Percentiles rank a stretch among this genome's conserved stretches.
These are phyloP conservation scores for Neosilurus mollespiculum DNA, from an alignment of 2,797 vertebrate genomes.

Conservation along the genomic window DNA sequence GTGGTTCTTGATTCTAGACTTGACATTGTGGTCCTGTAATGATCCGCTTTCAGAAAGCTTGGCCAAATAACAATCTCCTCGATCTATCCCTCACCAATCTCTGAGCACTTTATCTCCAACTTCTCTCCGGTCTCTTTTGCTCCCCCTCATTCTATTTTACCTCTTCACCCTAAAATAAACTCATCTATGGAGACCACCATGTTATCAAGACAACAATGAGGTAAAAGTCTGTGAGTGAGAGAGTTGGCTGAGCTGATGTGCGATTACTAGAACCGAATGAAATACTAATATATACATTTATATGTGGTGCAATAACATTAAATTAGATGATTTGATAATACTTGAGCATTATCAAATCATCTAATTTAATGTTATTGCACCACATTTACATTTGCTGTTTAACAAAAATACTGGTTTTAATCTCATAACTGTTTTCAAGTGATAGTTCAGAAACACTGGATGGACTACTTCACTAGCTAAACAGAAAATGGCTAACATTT, in stretches of 20 bases:
- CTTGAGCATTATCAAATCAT: too few species aligned
- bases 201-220: not conserved
- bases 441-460: not conserved
- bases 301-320: not conserved
- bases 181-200: not conserved
- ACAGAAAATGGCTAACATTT: not conserved
- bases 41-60: constrained; percentile 19
- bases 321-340: too few species aligned
- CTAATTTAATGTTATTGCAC: not conserved
- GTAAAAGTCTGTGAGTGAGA: not conserved
- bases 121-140: not conserved
- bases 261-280: not conserved
- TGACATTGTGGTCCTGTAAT: constrained; percentile 16
- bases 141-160: not conserved
- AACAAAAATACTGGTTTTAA: not conserved
- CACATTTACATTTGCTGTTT: not conserved
- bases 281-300: not conserved
- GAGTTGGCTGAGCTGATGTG: not conserved
- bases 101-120: constrained; percentile 12
- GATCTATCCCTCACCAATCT: not conserved
- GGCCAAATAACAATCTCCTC: constrained; percentile 19
- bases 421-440: not conserved
- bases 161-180: constrained; percentile 3
- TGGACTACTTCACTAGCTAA: not conserved
- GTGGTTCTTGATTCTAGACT: constrained; percentile 14